Evolutionary conservation across 2,113 vertebrate genomes (phyloP).

Genomic region (Dromaius novaehollandiae): DNA sequence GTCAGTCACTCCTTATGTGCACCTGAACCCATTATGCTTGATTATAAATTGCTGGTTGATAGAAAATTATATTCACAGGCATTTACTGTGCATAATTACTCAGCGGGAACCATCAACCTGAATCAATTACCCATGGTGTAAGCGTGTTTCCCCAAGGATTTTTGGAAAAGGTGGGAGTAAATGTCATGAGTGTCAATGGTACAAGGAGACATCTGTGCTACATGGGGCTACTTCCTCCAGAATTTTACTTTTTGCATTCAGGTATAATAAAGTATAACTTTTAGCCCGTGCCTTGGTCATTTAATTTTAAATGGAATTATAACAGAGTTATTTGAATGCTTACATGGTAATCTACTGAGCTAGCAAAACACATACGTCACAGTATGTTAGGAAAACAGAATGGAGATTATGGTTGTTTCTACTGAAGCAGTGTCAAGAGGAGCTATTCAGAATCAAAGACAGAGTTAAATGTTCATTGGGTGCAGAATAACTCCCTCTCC

Average conservation of each 20-base stretch:
- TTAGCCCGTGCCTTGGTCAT: not conserved
- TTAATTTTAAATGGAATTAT: slow-evolving; percentile 9
- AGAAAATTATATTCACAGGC: slow-evolving; percentile 45
- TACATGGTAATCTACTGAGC: not conserved
- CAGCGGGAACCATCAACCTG: slow-evolving; percentile 17
- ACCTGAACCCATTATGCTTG: slow-evolving; percentile 49
- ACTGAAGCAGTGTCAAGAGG: not conserved
- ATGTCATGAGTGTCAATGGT: not conserved
- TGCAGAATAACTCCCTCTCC: not conserved
- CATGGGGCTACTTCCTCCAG: not conserved
- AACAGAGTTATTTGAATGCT: not conserved
- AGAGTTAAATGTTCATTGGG: not conserved
- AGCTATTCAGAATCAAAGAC: not conserved
- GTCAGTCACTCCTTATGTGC: not conserved
- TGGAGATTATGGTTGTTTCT: not conserved
- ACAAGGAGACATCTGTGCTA: not conserved
- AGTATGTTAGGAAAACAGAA: not conserved
- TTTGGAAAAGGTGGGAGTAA: slow-evolving; percentile 5
- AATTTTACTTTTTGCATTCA: not conserved
- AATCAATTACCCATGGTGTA: slow-evolving; percentile 34
- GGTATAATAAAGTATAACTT: not conserved
- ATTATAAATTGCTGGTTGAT: slow-evolving; percentile 45
- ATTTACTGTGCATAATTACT: slow-evolving; percentile 41
- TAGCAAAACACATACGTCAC: not conserved
- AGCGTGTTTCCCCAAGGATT: not conserved